A percentile compares a stretch with the other conserved stretches of the same genome.
Evolutionary conservation across 2,113 vertebrate genomes (phyloP).

Genomic region (Oreocharis arfaki): DNA sequence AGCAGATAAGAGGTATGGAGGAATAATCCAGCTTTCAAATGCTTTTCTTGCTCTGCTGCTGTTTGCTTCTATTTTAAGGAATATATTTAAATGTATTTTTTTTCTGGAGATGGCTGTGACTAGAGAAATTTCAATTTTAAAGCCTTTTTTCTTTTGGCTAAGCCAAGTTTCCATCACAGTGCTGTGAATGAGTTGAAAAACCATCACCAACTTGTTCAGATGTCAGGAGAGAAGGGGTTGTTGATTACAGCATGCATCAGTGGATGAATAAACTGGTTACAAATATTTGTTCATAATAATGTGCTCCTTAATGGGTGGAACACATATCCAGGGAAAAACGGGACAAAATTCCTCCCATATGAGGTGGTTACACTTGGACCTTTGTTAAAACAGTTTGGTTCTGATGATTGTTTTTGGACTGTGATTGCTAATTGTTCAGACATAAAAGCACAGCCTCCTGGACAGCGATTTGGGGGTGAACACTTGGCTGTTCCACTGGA

Average conservation of each 20-base stretch:
- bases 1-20: conserved; percentile 92
- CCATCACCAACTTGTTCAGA: not conserved
- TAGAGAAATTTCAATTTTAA: not conserved
- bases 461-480: not conserved
- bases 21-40: not conserved
- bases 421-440: not conserved
- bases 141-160: not conserved
- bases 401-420: not conserved
- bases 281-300: not conserved
- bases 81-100: rapidly evolving
- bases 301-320: not conserved
- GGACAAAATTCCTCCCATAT: not conserved
- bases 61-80: not conserved
- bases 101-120: not conserved
- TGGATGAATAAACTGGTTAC: not conserved
- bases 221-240: not conserved
- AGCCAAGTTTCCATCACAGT: not conserved
- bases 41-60: not conserved
- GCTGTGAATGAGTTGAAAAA: not conserved
- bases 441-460: not conserved
- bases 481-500: not conserved
- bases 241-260: not conserved
- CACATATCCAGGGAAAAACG: not conserved
- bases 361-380: not conserved
- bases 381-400: not conserved